Evolutionary conservation across 2,888 invertebrate species (phyloP), one percentile per base, ranked within the genome.

Genomic region (Cephalotes varians): DNA sequence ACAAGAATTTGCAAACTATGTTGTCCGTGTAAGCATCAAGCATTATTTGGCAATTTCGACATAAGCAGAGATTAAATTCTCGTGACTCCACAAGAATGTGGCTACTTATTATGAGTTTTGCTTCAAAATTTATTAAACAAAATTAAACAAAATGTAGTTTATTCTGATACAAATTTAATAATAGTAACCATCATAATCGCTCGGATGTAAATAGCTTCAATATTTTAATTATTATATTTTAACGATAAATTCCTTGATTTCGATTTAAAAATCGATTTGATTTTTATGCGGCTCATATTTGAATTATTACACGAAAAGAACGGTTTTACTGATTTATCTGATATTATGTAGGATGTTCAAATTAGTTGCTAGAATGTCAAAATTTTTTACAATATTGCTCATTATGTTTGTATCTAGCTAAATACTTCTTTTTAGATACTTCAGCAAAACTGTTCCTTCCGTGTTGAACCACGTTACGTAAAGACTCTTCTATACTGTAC

Each of bases 61-160:
- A 40, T 12, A 15, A 64, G 37, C 10, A 37, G 34, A 51, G n/a
- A 60, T n/a, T 49, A 62, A 49, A 74, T 74, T 49, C 51, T 49
- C 34, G 25, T 25, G 37, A 64, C 49, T 64, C 6, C 12, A 12
- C 62, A 62, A 44, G 34, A 64, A 28, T 51, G 25, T 64, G 1
- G 12, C 5, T 51, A 7, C 40, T 12, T 1, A 47, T 40, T 21
- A 28, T 37, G 6, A 60, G 21, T 49, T 62, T 25, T 34, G 4
- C 18, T 37, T 56, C 1, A 10, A 37, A 28, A 64, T 64, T 6
- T 4, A 37, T 64, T 7, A 37, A 62, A 37, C 49, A n/a, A 64
- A 64, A 64, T 54, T 18, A 28, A 76, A 37, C 37, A 0, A 40
- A n/a, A n/a, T 28, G 9, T 25, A n/a, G 37, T 64, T 47, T 21